phyloP scores from a whole-genome alignment of 2,888 invertebrate species.

The Leistus spinibarbis region DNA sequence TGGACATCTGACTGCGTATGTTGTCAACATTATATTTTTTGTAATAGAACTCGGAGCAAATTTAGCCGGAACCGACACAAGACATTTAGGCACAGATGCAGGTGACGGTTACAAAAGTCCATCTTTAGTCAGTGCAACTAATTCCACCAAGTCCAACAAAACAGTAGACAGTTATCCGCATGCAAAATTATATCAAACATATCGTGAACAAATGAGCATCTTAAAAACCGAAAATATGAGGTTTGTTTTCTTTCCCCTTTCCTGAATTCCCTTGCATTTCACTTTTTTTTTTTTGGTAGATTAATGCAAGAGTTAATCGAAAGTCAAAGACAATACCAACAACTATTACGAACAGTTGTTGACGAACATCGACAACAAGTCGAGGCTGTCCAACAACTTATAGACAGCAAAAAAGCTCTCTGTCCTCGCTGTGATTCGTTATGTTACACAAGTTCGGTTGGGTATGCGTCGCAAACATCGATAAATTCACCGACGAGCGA shows the following conservation, averaged over 20 bases:
- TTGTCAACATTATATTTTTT: background rate
- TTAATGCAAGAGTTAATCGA: constrained; percentile 78
- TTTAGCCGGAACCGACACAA: constrained; percentile 71
- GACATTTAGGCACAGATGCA: constrained; percentile 49
- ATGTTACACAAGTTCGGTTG: constrained; percentile 21
- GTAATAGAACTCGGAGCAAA: constrained; percentile 82
- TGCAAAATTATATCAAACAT: constrained; percentile 53
- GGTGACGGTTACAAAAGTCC: constrained; percentile 64
- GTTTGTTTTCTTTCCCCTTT: constrained; percentile 38
- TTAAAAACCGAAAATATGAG: constrained; percentile 58
- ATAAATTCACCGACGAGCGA: constrained; percentile 21
- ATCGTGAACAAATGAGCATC: constrained; percentile 57
- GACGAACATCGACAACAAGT: constrained; percentile 72
- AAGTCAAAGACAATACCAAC: constrained; percentile 75
- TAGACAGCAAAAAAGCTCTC: constrained; percentile 14
- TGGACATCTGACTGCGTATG: background rate
- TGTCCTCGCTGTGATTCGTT: constrained; percentile 33
- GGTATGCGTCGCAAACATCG: constrained; percentile 28
- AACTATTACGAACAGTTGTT: constrained; percentile 70
- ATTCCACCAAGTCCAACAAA: constrained; percentile 67
- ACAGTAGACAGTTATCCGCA: constrained; percentile 57
- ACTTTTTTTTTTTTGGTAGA: constrained; percentile 55
- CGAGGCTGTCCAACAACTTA: constrained; percentile 60
- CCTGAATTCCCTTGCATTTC: background rate
- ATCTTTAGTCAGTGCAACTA: constrained; percentile 67